These are phyloP conservation scores for Podargus strigoides DNA, from an alignment of 2,797 vertebrate species.

Conservation along the genomic window DNA sequence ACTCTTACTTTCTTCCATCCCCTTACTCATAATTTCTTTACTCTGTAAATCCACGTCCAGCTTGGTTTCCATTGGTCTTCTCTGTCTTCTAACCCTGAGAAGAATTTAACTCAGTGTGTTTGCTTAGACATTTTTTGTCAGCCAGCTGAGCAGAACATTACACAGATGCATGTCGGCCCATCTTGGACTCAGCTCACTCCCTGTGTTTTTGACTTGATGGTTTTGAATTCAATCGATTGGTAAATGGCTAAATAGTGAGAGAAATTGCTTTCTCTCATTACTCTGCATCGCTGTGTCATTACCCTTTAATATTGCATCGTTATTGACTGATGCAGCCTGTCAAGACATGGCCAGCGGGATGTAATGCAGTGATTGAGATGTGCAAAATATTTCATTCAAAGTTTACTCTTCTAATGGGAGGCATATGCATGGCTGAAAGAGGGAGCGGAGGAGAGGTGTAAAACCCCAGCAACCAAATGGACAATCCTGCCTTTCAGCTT, in stretches of 20 bases:
- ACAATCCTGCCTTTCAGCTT: neutral
- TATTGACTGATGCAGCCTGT: constrained; percentile 64
- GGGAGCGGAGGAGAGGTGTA: neutral
- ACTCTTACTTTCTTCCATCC: neutral
- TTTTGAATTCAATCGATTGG: constrained; percentile 54
- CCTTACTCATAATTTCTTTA: neutral
- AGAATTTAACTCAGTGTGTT: constrained; percentile 3
- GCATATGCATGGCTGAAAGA: neutral
- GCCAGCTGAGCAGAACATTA: neutral
- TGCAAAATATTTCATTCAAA: constrained; percentile 39
- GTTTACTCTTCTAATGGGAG: neutral
- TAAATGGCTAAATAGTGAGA: constrained; percentile 65
- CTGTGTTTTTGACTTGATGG: constrained; percentile 25
- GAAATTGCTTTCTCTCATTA: constrained; percentile 69
- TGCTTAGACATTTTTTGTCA: neutral
- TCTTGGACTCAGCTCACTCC: neutral
- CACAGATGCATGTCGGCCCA: neutral
- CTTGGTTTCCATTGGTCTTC: neutral
- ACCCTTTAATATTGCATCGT: constrained; percentile 66
- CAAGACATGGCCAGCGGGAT: constrained; percentile 40
- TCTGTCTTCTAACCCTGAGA: neutral
- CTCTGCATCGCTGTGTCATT: constrained; percentile 56
- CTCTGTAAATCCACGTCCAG: neutral
- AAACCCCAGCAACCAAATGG: neutral
- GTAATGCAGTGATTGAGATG: constrained; percentile 1